These are phyloP conservation scores for Blera fallax DNA, from an alignment of 2,888 invertebrate genomes.

Conservation along the genomic window DNA sequence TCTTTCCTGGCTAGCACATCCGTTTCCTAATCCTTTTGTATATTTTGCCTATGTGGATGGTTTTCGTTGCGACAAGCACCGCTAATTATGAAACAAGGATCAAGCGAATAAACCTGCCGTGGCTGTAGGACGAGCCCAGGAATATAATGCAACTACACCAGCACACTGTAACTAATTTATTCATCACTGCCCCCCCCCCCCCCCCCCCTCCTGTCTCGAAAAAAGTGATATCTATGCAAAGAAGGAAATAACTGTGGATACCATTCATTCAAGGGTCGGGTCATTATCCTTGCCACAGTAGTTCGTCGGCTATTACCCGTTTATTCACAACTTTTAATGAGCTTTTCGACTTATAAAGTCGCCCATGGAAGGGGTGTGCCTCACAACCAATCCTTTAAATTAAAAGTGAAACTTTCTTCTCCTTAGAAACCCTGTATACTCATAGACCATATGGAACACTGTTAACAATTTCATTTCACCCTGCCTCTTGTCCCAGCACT, in stretches of 20 bases:
- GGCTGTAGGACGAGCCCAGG: not conserved
- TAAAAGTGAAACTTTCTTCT: conserved; percentile 3
- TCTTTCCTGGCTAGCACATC: not conserved
- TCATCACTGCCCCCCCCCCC: not conserved
- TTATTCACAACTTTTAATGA: conserved; percentile 58
- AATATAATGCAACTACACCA: conserved; percentile 6
- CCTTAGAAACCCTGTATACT: not conserved
- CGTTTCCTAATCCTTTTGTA: conserved; percentile 19
- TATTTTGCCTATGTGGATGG: not conserved
- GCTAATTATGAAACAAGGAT: conserved; percentile 54
- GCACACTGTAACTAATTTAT: conserved; percentile 39
- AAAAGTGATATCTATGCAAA: not conserved
- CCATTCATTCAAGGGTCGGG: conserved; percentile 1
- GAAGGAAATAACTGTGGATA: conserved; percentile 6
- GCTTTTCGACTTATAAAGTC: conserved; percentile 29
- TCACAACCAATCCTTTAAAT: conserved; percentile 30
- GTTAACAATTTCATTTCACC: not conserved
- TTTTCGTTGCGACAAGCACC: not conserved
- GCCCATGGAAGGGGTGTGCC: not conserved
- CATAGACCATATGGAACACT: not conserved
- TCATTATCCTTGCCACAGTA: conserved; percentile 50
- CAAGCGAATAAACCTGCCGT: conserved; percentile 6
- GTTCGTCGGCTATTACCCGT: conserved; percentile 47
- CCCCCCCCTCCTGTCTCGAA: not conserved
- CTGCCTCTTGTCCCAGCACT: not conserved